Evolutionary conservation across 2,113 vertebrate species (phyloP).

Genomic region (Myotis davidii): DNA sequence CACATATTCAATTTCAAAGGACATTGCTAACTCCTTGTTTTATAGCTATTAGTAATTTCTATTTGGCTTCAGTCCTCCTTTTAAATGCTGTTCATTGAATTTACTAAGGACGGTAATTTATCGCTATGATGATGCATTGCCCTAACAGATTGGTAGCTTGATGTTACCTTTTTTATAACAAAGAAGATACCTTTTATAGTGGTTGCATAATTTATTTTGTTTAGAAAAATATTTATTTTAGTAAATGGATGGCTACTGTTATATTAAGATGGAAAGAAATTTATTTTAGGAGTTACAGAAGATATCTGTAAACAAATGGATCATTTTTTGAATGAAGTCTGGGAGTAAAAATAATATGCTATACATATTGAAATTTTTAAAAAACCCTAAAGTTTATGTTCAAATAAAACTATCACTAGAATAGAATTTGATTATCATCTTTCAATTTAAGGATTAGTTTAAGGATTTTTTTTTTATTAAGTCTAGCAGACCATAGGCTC

Average conservation of each 20-base stretch:
- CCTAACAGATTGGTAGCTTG: slow-evolving; percentile 39
- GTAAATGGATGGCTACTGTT: slow-evolving; percentile 36
- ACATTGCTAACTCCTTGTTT: slow-evolving; percentile 58
- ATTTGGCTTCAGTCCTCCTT: slow-evolving; percentile 54
- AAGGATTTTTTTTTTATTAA: background rate
- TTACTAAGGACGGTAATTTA: slow-evolving; percentile 67
- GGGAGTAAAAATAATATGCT: slow-evolving; percentile 23
- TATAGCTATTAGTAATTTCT: slow-evolving; percentile 60
- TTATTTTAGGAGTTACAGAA: slow-evolving; percentile 32
- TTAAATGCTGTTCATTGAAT: slow-evolving; percentile 67
- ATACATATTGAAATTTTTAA: background rate
- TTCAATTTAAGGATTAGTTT: background rate
- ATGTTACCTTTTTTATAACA: slow-evolving; percentile 36
- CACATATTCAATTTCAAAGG: slow-evolving; percentile 45
- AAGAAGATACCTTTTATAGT: slow-evolving; percentile 20
- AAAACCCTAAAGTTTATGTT: background rate
- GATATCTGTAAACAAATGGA: background rate
- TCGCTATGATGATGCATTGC: slow-evolving; percentile 62
- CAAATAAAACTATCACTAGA: background rate
- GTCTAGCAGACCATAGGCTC: background rate
- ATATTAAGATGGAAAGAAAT: background rate
- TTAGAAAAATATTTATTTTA: slow-evolving; percentile 58
- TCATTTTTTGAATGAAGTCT: slow-evolving; percentile 26
- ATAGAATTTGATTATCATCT: slow-evolving; percentile 4
- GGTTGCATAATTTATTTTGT: slow-evolving; percentile 50